Evolutionary conservation across 2,113 vertebrate species (phyloP), one percentile per base, ranked within the genome.

Genomic region (Dasypus novemcinctus): DNA sequence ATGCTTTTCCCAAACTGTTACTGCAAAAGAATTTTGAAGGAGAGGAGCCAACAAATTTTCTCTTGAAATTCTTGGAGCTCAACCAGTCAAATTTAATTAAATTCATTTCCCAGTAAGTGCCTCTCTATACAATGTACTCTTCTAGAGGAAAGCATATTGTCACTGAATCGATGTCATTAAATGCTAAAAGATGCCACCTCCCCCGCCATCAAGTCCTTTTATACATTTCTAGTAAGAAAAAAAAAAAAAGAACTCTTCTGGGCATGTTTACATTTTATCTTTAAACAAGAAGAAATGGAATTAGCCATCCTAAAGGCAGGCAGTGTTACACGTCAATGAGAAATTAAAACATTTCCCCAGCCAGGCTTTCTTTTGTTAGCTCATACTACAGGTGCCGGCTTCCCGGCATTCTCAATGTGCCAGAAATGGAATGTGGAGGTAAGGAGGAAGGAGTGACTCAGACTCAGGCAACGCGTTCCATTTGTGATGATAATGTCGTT

Each of bases 181-280:
- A 12, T 79, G 38, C 85, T 49, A 10, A 18, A 81, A 66, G 14
- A 54, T 4, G 43, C 11, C 54, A 61, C 7, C 38, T 10, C 54
- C 17, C 20, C 33, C 43, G 12, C 75, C 54, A 63, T 54, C 41
- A 36, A 6, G 23, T 49, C 54, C 71, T 80, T 75, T 82, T 81
- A 80, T 92, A 27, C 49, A 33, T 69, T 96, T 87, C 88, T 59
- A 71, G 31, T 75, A 71, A 93, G 80, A 11, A 63, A 78, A 66
- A 78, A 46, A 95, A 43, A 41, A 69, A 79, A 38, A 95, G 43
- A 49, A 69, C 17, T 13, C 63, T 72, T 72, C 23, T 4, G 36
- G 76, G 8, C 46, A 59, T 68, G n/a, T 79, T 75, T 71, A n/a
- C 43, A 7, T 76, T 82, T 87, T 46, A 46, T 43, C 64, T 46